Percentiles rank a stretch among this genome's conserved stretches.
Evolutionary conservation across 2,113 vertebrate species (phyloP).

Genomic region (Halichoeres trimaculatus): DNA sequence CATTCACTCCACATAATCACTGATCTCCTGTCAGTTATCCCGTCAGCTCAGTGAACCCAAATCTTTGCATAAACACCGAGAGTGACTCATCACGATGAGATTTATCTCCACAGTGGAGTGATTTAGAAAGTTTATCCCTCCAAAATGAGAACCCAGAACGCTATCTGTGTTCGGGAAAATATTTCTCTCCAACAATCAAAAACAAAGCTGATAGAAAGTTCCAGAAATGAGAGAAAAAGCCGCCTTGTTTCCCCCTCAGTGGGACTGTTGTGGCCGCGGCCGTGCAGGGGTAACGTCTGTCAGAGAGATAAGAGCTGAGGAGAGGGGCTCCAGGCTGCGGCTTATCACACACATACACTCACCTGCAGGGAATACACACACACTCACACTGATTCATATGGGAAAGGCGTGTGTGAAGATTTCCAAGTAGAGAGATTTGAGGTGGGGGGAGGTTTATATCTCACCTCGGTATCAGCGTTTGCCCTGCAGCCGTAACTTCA

Average conservation of each 20-base stretch:
- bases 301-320: conserved; percentile 66
- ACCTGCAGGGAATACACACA: conserved; percentile 42
- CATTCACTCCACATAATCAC: conserved; percentile 8
- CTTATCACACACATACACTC: conserved; percentile 57
- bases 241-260: background rate
- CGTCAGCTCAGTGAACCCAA: background rate
- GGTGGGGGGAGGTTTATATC: conserved; percentile 50
- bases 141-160: background rate
- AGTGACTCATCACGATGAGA: conserved; percentile 24
- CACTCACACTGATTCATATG: background rate
- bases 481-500: conserved; percentile 23
- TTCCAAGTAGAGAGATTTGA: conserved; percentile 32
- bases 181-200: conserved; percentile 3
- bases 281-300: conserved; percentile 53
- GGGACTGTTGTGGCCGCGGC: conserved; percentile 21
- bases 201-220: conserved; percentile 51
- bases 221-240: conserved; percentile 9
- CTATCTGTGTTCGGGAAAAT: background rate
- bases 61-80: conserved; percentile 2
- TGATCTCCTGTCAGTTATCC: conserved; percentile 18
- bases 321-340: conserved; percentile 43
- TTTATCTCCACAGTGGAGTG: conserved; percentile 18
- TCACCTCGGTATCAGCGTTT: conserved; percentile 30
- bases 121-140: conserved; percentile 10
- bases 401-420: background rate